phyloP scores from a whole-genome alignment of 1,140 invertebrate species.

The Andrena cerasifolii region DNA sequence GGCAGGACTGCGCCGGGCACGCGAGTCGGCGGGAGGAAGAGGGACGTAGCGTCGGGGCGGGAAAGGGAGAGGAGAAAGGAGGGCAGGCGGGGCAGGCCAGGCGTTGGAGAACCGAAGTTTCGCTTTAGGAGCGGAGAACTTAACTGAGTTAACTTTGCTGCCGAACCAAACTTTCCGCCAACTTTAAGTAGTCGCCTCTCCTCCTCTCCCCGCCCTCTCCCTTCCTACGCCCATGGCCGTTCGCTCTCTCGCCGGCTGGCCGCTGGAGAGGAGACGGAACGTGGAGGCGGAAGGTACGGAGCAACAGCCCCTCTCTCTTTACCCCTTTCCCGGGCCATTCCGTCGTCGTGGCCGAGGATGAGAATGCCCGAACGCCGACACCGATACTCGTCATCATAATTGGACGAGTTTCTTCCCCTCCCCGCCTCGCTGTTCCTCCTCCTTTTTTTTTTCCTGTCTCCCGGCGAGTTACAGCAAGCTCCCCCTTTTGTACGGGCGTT shows the following conservation, averaged over 20 bases:
- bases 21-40: conserved; percentile 23
- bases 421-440: conserved; percentile 10
- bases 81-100: conserved; percentile 51
- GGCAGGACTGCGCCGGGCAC: conserved; percentile 24
- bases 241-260: conserved; percentile 49
- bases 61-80: conserved; percentile 41
- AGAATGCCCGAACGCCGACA: conserved; percentile 66
- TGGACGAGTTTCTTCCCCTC: conserved; percentile 62
- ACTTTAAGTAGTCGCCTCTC: conserved; percentile 80
- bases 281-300: conserved; percentile 60
- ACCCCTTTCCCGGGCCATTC: conserved; percentile 37
- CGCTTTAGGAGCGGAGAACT: conserved; percentile 79
- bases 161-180: conserved; percentile 80
- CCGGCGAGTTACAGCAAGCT: conserved; percentile 24
- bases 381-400: conserved; percentile 67
- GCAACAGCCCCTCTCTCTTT: conserved; percentile 54
- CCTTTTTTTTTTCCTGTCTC: conserved; percentile 15
- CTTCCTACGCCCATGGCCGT: conserved; percentile 48
- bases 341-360: conserved; percentile 54
- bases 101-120: conserved; percentile 78
- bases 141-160: conserved; percentile 83
- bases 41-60: conserved; percentile 16
- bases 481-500: not conserved
- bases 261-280: conserved; percentile 48
- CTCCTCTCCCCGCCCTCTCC: conserved; percentile 16